These are phyloP conservation scores for Caenorhabditis angaria DNA, from an alignment of 2,888 invertebrate genomes.

Conservation along the genomic window DNA sequence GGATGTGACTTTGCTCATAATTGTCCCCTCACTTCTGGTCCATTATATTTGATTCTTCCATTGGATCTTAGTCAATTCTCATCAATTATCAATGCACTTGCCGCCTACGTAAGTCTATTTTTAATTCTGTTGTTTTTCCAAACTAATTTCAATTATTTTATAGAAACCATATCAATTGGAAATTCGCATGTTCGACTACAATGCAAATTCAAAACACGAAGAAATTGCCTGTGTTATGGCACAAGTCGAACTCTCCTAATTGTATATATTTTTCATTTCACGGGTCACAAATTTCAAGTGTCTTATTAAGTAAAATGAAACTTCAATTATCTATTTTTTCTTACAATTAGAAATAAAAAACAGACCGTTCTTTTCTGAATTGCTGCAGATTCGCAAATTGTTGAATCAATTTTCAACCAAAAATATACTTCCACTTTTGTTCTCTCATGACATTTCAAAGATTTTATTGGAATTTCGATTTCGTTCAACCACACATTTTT, in stretches of 20 bases:
- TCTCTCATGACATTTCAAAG: slow-evolving; percentile 25
- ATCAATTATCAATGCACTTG: slow-evolving; percentile 58
- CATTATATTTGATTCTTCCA: slow-evolving; percentile 57
- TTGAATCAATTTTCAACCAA: slow-evolving; percentile 44
- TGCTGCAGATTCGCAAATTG: slow-evolving; percentile 45
- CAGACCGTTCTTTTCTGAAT: slow-evolving; percentile 36
- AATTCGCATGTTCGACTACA: slow-evolving; percentile 63
- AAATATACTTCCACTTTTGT: slow-evolving; percentile 22
- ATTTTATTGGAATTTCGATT: slow-evolving; percentile 7
- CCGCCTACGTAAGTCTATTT: slow-evolving; percentile 56
- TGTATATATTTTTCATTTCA: not conserved
- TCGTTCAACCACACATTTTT: not conserved
- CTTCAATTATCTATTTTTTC: not conserved
- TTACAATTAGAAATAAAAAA: not conserved
- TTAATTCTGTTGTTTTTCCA: not conserved
- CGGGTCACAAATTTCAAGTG: not conserved
- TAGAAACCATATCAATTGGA: slow-evolving; percentile 63
- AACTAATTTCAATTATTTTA: not conserved
- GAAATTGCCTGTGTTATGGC: slow-evolving; percentile 67
- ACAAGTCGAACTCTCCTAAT: slow-evolving; percentile 60
- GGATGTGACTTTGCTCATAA: slow-evolving; percentile 67
- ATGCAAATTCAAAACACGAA: slow-evolving; percentile 55
- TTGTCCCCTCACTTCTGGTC: slow-evolving; percentile 63
- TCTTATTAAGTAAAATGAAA: not conserved
- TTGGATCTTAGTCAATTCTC: slow-evolving; percentile 61